phyloP scores from a whole-genome alignment of 1,140 invertebrate species.

The Leptonema lineaticorne region DNA sequence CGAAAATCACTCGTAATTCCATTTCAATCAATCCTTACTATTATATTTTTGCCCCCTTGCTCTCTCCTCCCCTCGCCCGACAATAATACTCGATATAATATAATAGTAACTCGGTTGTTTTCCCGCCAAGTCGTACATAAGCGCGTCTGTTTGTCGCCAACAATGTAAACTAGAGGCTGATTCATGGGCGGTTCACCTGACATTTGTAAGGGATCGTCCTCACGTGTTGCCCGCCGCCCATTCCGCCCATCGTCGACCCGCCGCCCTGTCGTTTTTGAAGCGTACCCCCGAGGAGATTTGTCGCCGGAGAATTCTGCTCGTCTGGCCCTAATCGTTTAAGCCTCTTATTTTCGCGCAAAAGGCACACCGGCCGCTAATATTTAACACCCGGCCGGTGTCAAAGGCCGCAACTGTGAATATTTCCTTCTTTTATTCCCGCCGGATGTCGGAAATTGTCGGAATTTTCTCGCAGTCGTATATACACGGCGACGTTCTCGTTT shows the following conservation, averaged over 20 bases:
- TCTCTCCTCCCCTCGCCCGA: too few species aligned
- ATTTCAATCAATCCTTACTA: too few species aligned
- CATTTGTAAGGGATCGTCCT: slow-evolving; percentile 12
- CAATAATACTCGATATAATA: too few species aligned
- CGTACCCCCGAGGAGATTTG: not conserved
- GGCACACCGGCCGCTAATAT: not conserved
- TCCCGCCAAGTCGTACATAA: too few species aligned
- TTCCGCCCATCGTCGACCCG: not conserved
- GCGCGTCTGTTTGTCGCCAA: not conserved
- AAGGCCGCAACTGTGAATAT: not conserved
- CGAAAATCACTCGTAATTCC: too few species aligned
- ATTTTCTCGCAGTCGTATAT: too few species aligned
- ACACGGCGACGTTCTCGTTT: too few species aligned
- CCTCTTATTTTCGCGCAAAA: slow-evolving; percentile 11
- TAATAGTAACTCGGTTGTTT: too few species aligned
- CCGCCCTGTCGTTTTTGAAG: not conserved
- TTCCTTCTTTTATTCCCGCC: too few species aligned
- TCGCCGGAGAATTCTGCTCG: slow-evolving; percentile 2
- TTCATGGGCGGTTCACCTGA: slow-evolving; percentile 17
- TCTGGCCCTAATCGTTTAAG: slow-evolving; percentile 10
- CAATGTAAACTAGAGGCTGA: not conserved
- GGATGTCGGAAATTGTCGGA: too few species aligned
- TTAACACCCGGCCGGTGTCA: not conserved
- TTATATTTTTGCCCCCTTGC: too few species aligned
- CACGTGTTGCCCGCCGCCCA: not conserved